Percentiles rank a stretch among this genome's conserved stretches.
phyloP scores from a whole-genome alignment of 2,888 invertebrate species.

The Lamellibrachia columna region DNA sequence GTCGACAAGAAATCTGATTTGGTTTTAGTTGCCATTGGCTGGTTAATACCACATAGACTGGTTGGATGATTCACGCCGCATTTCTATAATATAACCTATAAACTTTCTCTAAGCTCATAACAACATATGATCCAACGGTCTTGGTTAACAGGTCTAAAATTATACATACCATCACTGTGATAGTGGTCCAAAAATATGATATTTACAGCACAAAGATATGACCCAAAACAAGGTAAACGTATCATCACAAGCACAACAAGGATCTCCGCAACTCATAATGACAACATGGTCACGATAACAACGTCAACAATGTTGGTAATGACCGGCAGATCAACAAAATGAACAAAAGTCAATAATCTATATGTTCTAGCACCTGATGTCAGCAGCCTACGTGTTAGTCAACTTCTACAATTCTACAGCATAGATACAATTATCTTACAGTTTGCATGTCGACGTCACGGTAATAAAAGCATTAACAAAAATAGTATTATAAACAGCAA shows the following conservation, averaged over 20 bases:
- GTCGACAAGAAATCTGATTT: background rate
- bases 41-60: background rate
- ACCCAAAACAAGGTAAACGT: background rate
- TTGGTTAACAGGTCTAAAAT: constrained; percentile 5
- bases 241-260: constrained; percentile 9
- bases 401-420: background rate
- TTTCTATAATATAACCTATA: background rate
- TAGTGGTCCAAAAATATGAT: constrained; percentile 16
- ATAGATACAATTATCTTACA: constrained; percentile 12
- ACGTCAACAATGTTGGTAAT: constrained; percentile 10
- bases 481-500: constrained; percentile 16
- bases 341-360: background rate
- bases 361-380: background rate
- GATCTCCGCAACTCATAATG: background rate
- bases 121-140: constrained; percentile 10
- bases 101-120: constrained; percentile 3
- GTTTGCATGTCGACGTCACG: background rate
- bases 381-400: constrained; percentile 3
- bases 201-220: constrained; percentile 7
- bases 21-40: constrained; percentile 11
- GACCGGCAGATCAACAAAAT: constrained; percentile 10
- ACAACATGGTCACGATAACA: background rate
- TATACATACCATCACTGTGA: background rate
- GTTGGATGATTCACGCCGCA: background rate
- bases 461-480: constrained; percentile 16